Percentiles rank a stretch among this genome's conserved stretches.
phyloP scores from a whole-genome alignment of 2,113 vertebrate species.

The Daboia siamensis region DNA sequence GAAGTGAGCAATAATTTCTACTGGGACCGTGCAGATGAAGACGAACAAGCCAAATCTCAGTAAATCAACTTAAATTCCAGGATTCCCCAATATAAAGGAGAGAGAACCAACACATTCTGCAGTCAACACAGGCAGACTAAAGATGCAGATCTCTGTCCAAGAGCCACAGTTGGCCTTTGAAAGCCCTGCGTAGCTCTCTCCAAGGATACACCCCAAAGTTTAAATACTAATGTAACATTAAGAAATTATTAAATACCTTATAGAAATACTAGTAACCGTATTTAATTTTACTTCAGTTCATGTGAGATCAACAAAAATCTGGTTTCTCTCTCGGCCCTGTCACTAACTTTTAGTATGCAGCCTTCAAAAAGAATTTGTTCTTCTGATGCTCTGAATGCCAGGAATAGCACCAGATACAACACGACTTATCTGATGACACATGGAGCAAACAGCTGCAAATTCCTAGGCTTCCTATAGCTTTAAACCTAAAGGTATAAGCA shows the following conservation, averaged over 20 bases:
- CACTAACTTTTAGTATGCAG: neutral
- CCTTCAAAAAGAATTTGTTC: neutral
- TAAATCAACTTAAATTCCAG: neutral
- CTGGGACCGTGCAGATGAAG: neutral
- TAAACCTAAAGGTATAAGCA: neutral
- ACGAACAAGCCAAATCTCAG: neutral
- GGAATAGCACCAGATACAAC: neutral
- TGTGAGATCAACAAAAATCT: neutral
- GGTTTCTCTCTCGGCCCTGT: neutral
- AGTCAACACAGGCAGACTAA: neutral
- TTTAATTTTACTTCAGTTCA: neutral
- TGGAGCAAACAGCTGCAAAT: constrained; percentile 14
- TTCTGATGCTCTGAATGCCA: constrained; percentile 12
- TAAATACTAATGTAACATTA: neutral
- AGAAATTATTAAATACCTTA: neutral
- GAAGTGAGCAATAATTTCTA: neutral
- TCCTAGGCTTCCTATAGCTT: neutral
- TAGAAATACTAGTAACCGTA: neutral
- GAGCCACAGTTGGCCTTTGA: neutral
- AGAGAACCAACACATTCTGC: neutral
- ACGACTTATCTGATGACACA: neutral
- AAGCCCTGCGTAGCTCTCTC: neutral
- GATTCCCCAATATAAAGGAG: neutral
- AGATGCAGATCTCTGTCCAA: neutral
- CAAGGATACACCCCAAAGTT: neutral